A percentile compares a stretch with the other conserved stretches of the same genome.
phyloP scores from a whole-genome alignment of 2,797 vertebrate species.

The Lophotriccus pileatus region DNA sequence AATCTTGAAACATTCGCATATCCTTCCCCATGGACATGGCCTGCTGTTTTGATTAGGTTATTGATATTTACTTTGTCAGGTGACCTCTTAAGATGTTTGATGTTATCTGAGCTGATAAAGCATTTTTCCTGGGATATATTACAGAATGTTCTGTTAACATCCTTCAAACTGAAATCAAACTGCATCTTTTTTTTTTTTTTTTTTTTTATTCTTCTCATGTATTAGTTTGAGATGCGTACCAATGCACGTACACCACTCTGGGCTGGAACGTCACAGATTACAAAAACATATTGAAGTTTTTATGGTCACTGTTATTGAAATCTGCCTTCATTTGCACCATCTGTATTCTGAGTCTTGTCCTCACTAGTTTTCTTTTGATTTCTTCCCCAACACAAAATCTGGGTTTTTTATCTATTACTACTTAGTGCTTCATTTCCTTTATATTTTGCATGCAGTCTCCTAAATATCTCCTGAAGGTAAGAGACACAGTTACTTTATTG shows the following conservation, averaged over 20 bases:
- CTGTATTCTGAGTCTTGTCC: slow-evolving; percentile 15
- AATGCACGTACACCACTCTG: background rate
- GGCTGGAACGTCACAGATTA: background rate
- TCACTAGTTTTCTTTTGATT: slow-evolving; percentile 10
- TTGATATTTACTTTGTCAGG: background rate
- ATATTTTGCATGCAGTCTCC: slow-evolving; percentile 80
- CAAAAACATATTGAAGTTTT: background rate
- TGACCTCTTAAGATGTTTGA: background rate
- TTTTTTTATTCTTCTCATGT: background rate
- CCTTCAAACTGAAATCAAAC: background rate
- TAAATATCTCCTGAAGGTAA: slow-evolving; percentile 87
- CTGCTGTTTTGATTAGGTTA: background rate
- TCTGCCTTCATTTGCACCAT: background rate
- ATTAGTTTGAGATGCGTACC: background rate
- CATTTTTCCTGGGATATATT: background rate
- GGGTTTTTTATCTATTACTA: slow-evolving; percentile 25
- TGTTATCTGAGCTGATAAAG: background rate
- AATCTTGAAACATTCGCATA: background rate
- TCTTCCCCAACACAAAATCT: slow-evolving; percentile 7
- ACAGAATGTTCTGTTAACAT: background rate
- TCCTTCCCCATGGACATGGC: background rate
- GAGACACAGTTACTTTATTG: slow-evolving; percentile 50
- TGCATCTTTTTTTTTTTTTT: background rate
- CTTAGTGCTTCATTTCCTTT: slow-evolving; percentile 62
- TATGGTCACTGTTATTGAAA: background rate